A percentile compares a stretch with the other conserved stretches of the same genome.
Conservation (phyloP, 2,113 vertebrate genomes). For the Salvelinus alpinus region DNA sequence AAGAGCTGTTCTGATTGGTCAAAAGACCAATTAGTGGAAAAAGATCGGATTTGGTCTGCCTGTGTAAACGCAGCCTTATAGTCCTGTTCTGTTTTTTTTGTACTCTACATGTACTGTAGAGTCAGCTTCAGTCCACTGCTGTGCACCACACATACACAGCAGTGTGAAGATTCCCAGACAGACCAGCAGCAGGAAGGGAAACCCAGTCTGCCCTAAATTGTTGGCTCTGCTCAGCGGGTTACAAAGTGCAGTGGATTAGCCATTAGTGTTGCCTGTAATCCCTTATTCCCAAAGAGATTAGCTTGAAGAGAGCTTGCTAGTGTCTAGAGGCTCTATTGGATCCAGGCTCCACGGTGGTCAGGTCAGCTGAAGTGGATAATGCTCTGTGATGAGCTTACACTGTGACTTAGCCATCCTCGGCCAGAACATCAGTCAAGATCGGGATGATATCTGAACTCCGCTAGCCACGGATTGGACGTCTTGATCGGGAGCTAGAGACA, state of each 20-base stretch:
- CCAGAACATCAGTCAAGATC: slow-evolving; percentile 38
- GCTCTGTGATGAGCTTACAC: slow-evolving; percentile 38
- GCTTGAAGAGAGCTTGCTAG: slow-evolving; percentile 43
- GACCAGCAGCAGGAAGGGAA: slow-evolving; percentile 1
- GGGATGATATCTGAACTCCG: background rate
- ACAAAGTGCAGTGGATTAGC: slow-evolving; percentile 49
- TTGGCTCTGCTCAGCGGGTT: slow-evolving; percentile 25
- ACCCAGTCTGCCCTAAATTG: slow-evolving; percentile 36
- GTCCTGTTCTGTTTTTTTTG: too few relatives aligned
- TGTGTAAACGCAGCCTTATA: too few relatives aligned
- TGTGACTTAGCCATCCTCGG: slow-evolving; percentile 7
- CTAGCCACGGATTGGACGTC: background rate
- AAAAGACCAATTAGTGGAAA: too few relatives aligned
- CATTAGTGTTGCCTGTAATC: slow-evolving; percentile 54
- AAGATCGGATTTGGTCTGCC: too few relatives aligned
- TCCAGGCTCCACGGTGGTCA: slow-evolving; percentile 30
- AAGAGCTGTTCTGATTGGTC: too few relatives aligned
- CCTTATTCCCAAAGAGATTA: slow-evolving; percentile 57
- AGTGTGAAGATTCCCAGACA: background rate
- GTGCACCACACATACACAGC: background rate
- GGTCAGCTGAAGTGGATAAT: slow-evolving; percentile 50
- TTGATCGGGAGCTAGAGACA: background rate
- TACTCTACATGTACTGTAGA: too few relatives aligned
- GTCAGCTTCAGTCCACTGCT: background rate
- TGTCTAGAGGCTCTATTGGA: slow-evolving; percentile 24